Percentiles rank a stretch among this genome's conserved stretches.
phyloP scores from a whole-genome alignment of 2,113 vertebrate genomes.

The Heliornis fulica region DNA sequence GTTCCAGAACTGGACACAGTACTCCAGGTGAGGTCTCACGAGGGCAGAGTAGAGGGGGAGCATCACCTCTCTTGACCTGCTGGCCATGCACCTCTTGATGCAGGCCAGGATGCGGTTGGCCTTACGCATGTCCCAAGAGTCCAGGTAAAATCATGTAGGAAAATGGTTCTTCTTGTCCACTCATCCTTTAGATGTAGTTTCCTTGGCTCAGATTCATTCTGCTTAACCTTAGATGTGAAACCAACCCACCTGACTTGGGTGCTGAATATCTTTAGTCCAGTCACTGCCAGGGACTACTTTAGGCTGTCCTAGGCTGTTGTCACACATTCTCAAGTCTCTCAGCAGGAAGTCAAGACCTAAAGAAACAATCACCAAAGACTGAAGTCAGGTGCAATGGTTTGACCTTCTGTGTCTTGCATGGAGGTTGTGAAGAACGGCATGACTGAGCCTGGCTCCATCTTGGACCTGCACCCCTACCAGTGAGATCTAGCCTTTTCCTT shows the following conservation, averaged over 20 bases:
- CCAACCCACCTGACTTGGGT: neutral
- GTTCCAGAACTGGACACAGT: too few relatives aligned
- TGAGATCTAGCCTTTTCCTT: neutral
- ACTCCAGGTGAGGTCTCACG: too few relatives aligned
- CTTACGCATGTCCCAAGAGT: neutral
- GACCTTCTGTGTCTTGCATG: neutral
- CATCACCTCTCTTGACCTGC: too few relatives aligned
- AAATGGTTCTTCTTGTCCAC: neutral
- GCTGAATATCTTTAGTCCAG: neutral
- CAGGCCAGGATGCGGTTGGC: too few relatives aligned
- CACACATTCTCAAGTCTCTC: neutral
- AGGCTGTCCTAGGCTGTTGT: neutral
- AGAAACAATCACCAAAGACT: neutral
- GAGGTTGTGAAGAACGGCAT: neutral
- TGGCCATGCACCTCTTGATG: too few relatives aligned
- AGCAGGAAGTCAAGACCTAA: neutral
- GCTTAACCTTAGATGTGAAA: neutral
- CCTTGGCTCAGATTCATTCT: neutral
- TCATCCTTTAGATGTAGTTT: neutral
- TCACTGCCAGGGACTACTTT: neutral
- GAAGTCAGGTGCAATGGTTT: neutral
- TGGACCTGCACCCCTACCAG: neutral
- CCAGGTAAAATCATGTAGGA: neutral
- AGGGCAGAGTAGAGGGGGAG: too few relatives aligned
- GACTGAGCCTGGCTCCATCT: neutral